Conservation (phyloP, 1,140 invertebrate species). For the Saccostrea cuccullata region DNA sequence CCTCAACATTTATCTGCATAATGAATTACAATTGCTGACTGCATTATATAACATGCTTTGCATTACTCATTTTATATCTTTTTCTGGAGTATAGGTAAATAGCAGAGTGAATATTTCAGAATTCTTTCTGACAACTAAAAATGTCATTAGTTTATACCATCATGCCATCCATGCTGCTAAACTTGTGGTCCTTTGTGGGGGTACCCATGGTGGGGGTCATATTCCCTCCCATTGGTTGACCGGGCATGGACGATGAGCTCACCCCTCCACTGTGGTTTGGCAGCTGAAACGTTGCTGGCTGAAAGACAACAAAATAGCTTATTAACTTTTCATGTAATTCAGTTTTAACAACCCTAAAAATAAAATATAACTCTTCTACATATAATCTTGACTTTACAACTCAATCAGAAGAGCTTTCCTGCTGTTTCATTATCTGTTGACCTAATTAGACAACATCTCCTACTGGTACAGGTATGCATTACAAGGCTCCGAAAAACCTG, state of each 20-base stretch:
- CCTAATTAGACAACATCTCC: not conserved
- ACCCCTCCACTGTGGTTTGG: conserved; percentile 58
- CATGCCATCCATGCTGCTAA: conserved; percentile 55
- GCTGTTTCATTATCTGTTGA: too few species aligned
- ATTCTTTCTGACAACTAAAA: not conserved
- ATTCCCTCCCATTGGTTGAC: conserved; percentile 53
- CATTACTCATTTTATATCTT: not conserved
- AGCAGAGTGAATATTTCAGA: not conserved
- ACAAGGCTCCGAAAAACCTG: not conserved
- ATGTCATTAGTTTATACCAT: conserved; percentile 50
- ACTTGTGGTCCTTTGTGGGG: conserved; percentile 63
- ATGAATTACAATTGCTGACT: conserved; percentile 15
- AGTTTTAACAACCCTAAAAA: not conserved
- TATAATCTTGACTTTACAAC: not conserved
- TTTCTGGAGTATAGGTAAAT: not conserved
- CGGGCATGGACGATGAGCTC: conserved; percentile 54
- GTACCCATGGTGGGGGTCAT: conserved; percentile 63
- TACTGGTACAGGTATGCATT: conserved; percentile 9
- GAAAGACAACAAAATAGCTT: conserved; percentile 42
- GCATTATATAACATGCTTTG: not conserved
- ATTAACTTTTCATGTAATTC: conserved; percentile 20
- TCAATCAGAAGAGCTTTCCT: not conserved
- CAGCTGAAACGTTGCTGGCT: conserved; percentile 67
- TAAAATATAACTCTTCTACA: not conserved
- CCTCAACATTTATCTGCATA: conserved; percentile 16